These are phyloP conservation scores for Stigmatopora argus DNA, from an alignment of 2,113 vertebrate genomes.

Conservation along the genomic window DNA sequence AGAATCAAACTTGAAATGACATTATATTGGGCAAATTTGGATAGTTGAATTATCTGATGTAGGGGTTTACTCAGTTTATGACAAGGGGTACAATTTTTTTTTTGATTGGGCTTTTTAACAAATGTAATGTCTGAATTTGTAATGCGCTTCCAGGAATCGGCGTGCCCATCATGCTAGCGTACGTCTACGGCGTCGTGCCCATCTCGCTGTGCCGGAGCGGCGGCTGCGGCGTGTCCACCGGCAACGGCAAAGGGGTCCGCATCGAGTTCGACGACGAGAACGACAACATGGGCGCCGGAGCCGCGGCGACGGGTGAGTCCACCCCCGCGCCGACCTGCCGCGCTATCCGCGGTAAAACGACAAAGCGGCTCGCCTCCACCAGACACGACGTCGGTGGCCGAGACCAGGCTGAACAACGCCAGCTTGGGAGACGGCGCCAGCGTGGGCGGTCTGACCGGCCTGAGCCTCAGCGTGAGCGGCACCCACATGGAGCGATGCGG, in stretches of 20 bases:
- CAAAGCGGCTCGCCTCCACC: background rate
- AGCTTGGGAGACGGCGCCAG: slow-evolving; percentile 90
- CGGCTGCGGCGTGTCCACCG: slow-evolving; percentile 92
- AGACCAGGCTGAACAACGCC: slow-evolving; percentile 88
- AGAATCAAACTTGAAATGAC: slow-evolving; percentile 37
- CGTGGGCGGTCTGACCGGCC: slow-evolving; percentile 87
- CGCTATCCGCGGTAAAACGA: background rate
- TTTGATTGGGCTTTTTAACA: too few species aligned
- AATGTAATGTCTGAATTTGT: too few species aligned
- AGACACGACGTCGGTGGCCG: slow-evolving; percentile 92
- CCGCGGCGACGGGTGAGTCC: slow-evolving; percentile 81
- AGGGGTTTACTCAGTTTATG: too few species aligned
- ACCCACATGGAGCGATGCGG: slow-evolving; percentile 91
- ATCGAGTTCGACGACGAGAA: slow-evolving; percentile 99
- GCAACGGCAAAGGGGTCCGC: slow-evolving; percentile 95
- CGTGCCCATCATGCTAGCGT: slow-evolving; percentile 97
- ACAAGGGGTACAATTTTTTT: background rate
- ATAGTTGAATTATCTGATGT: too few species aligned
- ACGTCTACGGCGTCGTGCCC: slow-evolving; percentile 95
- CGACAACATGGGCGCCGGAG: slow-evolving; percentile 86
- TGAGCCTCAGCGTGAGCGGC: slow-evolving; percentile 90
- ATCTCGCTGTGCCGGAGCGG: slow-evolving; percentile 96
- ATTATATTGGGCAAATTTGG: too few species aligned
- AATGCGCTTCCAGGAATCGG: too few species aligned
- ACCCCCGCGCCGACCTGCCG: background rate